Evolutionary conservation across 2,113 vertebrate genomes (phyloP).

Genomic region (Numenius arquata): DNA sequence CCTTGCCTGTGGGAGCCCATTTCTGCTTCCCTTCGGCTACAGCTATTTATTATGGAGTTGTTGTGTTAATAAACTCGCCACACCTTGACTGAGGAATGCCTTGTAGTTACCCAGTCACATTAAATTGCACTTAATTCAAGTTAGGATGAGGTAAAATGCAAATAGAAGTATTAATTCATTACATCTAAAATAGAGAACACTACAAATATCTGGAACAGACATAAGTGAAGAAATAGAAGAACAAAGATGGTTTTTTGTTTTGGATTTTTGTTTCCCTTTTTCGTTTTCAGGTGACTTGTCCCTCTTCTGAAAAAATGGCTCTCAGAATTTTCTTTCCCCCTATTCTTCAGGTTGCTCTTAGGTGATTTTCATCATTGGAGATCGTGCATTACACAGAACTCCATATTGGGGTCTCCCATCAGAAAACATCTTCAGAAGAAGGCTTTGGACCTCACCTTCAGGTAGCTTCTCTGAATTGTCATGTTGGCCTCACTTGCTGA

Average conservation of each 20-base stretch:
- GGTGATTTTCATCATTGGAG: not conserved
- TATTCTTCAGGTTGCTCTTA: not conserved
- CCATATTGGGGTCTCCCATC: fast-evolving
- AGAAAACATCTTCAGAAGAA: not conserved
- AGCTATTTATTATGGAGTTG: not conserved
- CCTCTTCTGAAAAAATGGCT: not conserved
- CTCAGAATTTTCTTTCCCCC: not conserved
- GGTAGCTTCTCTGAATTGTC: not conserved
- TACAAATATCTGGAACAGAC: not conserved
- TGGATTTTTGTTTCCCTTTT: not conserved
- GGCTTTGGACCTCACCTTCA: not conserved
- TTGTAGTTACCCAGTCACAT: not conserved
- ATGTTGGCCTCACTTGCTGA: not conserved
- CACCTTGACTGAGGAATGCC: not conserved
- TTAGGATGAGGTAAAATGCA: not conserved
- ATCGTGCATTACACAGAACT: not conserved
- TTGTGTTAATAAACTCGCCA: not conserved
- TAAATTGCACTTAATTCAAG: not conserved
- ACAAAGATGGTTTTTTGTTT: not conserved
- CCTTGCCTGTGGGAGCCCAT: not conserved
- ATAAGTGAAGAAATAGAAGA: not conserved
- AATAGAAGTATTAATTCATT: not conserved
- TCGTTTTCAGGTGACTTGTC: not conserved
- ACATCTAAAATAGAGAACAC: not conserved
- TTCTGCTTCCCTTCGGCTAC: not conserved